Evolutionary conservation across 2,797 vertebrate genomes (phyloP), one percentile per base, ranked within the genome.

Genomic region (Picus viridis): DNA sequence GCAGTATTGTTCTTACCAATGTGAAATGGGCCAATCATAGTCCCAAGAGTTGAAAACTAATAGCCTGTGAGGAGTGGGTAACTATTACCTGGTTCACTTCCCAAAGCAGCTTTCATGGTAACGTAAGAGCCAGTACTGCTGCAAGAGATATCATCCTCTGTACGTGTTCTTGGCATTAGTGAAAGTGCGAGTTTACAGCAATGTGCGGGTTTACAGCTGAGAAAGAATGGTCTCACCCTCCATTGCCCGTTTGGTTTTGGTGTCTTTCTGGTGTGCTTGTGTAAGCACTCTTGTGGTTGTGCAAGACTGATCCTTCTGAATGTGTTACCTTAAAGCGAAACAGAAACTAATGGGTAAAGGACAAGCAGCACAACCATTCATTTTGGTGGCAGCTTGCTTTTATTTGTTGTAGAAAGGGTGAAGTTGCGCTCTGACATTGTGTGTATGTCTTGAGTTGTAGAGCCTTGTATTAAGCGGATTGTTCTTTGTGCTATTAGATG

Each of bases 151-250:
- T 18, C 64, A 14, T 39, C 59, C 29, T 47, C 24, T 49, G 41
- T 6, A 7, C 6, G 32, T 22, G 68, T 0, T 0, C 24, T 17
- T 1, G 1, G 41, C 17, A 36, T 36, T 34, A 14, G 23, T 32
- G 32, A 2, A 10, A 26, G 53, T 56, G 41, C 67, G 20, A 41
- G 14, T 64, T 39, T 5, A 6, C 23, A 34, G 71, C 81, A n/a
- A n/a, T n/a, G 53, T 56, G 41, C 67, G 20, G 36, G 14, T 64
- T 39, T 5, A 6, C 23, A 34, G 71, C 81, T 47, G 0, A 11
- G n/a, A 13, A 17, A 16, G 47, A 54, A 7, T 18, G 56, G 56
- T 62, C 19, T 22, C 4, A 1, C 30, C 30, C n/a, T 77, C 24
- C 16, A 1, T 3, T 57, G 68, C 68, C 30, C 0, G 1, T 68